These are phyloP conservation scores for Melikaiella ostensackeni DNA, from an alignment of 2,888 invertebrate genomes.

Conservation along the genomic window DNA sequence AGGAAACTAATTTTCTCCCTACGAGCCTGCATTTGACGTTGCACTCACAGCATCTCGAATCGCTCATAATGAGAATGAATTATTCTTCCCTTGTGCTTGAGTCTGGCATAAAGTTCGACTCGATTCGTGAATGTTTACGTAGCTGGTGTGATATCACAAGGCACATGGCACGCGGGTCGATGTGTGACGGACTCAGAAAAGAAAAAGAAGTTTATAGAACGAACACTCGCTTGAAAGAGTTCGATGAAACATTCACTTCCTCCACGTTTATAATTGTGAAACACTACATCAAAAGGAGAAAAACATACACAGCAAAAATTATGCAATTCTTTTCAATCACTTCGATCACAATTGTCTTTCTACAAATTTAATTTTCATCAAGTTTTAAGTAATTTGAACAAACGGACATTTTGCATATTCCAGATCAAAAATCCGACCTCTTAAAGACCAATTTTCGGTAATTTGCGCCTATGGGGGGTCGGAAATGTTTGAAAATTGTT, in stretches of 20 bases:
- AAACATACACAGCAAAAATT: neutral
- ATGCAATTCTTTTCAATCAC: neutral
- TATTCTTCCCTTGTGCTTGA: neutral
- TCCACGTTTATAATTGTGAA: neutral
- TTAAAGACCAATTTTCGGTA: too few relatives aligned
- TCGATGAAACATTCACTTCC: constrained; percentile 24
- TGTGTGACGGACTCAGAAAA: neutral
- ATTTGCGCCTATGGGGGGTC: too few relatives aligned
- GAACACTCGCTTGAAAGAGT: neutral
- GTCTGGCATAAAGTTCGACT: constrained; percentile 28
- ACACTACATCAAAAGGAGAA: neutral
- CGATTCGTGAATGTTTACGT: constrained; percentile 40
- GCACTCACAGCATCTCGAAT: constrained; percentile 24
- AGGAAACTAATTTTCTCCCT: neutral
- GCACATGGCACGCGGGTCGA: constrained; percentile 37
- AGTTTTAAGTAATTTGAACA: too few relatives aligned
- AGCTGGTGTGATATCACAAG: constrained; percentile 37
- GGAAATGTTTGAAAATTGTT: too few relatives aligned
- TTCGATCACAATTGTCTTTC: neutral
- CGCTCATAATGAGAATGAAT: constrained; percentile 35
- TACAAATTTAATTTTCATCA: too few relatives aligned
- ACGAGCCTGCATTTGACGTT: constrained; percentile 18
- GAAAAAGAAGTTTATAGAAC: constrained; percentile 16
- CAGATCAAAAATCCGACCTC: too few relatives aligned
- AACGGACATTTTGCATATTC: too few relatives aligned